Percentiles rank a stretch among this genome's conserved stretches.
Conservation (phyloP, 37 sponge, comb jelly and placozoan species). For the Eunapius fragilis region DNA sequence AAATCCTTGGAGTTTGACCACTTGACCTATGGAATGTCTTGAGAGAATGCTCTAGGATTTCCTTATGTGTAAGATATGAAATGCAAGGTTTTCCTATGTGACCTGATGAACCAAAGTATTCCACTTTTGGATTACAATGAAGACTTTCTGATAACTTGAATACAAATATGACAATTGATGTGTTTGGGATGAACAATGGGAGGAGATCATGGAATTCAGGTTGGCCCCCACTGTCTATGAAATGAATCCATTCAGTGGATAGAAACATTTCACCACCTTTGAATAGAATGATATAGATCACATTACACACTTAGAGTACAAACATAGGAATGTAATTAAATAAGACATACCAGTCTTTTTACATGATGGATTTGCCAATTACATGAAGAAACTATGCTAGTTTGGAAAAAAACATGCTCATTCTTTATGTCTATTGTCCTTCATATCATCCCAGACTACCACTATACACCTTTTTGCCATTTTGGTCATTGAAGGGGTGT, state of each 20-base stretch:
- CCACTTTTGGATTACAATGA: neutral
- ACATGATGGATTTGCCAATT: no score
- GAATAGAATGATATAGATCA: no score
- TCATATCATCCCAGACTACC: no score
- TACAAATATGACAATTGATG: neutral
- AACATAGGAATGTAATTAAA: no score
- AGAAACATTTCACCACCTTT: neutral
- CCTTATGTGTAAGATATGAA: neutral
- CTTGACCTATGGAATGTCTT: neutral
- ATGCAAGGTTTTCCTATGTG: neutral
- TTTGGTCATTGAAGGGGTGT: no score
- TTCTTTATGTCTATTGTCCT: no score
- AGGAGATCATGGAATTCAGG: conserved; percentile 17
- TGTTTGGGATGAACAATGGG: conserved; percentile 2
- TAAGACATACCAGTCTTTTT: no score
- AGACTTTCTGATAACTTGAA: conserved; percentile 19
- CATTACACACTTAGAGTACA: no score
- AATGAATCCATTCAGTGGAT: neutral
- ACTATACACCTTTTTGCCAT: no score
- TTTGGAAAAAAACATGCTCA: no score
- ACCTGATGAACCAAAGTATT: conserved; percentile 2
- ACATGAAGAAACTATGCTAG: no score
- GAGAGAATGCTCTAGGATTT: neutral
- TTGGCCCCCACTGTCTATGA: conserved; percentile 30
- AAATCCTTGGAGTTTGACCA: neutral